phyloP scores from a whole-genome alignment of 2,797 vertebrate genomes.

The Atherinosoma microstoma region DNA sequence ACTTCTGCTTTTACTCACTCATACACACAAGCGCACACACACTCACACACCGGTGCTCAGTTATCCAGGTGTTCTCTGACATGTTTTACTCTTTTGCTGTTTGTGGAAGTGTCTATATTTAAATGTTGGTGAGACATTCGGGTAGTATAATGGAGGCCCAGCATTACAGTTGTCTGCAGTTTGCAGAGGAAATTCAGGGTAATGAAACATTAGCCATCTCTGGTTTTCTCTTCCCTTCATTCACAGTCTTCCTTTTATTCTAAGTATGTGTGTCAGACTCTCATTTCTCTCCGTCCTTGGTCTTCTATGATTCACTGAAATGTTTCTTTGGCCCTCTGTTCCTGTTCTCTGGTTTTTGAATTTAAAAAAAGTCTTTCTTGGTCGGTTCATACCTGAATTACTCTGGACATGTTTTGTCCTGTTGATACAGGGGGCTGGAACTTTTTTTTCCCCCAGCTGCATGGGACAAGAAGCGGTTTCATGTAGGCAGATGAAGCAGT shows the following conservation, averaged over 20 bases:
- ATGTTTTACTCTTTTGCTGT: neutral
- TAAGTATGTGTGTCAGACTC: slow-evolving; percentile 6
- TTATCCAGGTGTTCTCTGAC: slow-evolving; percentile 17
- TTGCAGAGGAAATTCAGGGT: slow-evolving; percentile 59
- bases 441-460: too few species aligned
- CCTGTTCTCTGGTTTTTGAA: neutral
- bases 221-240: slow-evolving; percentile 33
- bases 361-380: neutral
- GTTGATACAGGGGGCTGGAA: neutral
- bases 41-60: neutral
- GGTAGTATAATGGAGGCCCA: slow-evolving; percentile 52
- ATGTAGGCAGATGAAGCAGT: too few species aligned
- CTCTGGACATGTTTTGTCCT: neutral
- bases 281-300: slow-evolving; percentile 2
- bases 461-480: too few species aligned
- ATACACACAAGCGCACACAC: slow-evolving; percentile 9
- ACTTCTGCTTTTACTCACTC: slow-evolving; percentile 27
- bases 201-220: slow-evolving; percentile 61
- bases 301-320: neutral
- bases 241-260: too few species aligned
- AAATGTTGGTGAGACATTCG: slow-evolving; percentile 22
- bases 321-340: neutral
- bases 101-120: neutral
- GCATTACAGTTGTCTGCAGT: slow-evolving; percentile 53
- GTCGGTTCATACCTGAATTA: neutral